These are phyloP conservation scores for Melolontha melolontha DNA, from an alignment of 2,888 invertebrate genomes.

Conservation along the genomic window DNA sequence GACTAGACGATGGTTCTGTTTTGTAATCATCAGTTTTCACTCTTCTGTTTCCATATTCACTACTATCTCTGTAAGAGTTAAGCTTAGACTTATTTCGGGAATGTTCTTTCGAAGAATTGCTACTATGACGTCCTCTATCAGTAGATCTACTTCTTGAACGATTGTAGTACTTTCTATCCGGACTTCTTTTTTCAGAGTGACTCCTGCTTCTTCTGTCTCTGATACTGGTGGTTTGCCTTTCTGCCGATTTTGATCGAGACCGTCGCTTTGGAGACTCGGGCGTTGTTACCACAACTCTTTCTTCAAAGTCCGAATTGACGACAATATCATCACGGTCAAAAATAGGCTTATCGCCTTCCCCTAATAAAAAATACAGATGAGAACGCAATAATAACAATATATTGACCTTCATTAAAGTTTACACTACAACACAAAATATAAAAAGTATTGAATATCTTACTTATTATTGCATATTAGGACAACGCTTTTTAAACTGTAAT, in stretches of 20 bases:
- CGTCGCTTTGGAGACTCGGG: slow-evolving; percentile 1
- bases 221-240: slow-evolving; percentile 1
- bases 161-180: slow-evolving; percentile 5
- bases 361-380: slow-evolving; percentile 19
- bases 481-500: too few relatives aligned
- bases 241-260: neutral
- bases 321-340: slow-evolving; percentile 28
- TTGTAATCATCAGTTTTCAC: slow-evolving; percentile 10
- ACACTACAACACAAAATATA: too few relatives aligned
- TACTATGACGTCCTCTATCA: neutral
- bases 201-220: slow-evolving; percentile 16
- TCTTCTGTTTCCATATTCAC: slow-evolving; percentile 1
- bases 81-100: neutral
- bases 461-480: too few relatives aligned
- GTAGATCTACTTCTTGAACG: slow-evolving; percentile 18
- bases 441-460: too few relatives aligned
- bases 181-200: slow-evolving; percentile 9
- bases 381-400: neutral
- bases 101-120: neutral
- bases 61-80: neutral
- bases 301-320: slow-evolving; percentile 26
- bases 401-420: too few relatives aligned
- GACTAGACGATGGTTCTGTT: neutral
- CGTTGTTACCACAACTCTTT: slow-evolving; percentile 21
- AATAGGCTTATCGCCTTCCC: slow-evolving; percentile 27